Conservation (phyloP, 2,888 invertebrate species). For the Scaptomyza reducta region DNA sequence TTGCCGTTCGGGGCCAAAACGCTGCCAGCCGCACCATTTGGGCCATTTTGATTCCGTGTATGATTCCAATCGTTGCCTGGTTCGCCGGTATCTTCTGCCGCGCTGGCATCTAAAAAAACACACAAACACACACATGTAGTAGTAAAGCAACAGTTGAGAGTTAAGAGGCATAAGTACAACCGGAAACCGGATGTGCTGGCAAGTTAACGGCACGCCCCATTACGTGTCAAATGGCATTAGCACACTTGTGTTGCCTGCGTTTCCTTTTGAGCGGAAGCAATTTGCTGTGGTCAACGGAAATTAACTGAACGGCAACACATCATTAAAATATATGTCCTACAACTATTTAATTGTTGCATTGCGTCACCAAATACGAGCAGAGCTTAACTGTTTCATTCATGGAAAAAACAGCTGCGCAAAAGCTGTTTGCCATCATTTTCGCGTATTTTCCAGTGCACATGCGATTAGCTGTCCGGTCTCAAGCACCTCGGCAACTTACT, state of each 20-base stretch:
- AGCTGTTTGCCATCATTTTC: slow-evolving; percentile 42
- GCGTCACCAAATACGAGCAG: slow-evolving; percentile 49
- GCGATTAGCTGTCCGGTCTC: slow-evolving; percentile 14
- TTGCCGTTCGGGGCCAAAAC: slow-evolving; percentile 56
- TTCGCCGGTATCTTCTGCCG: slow-evolving; percentile 91
- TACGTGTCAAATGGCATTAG: slow-evolving; percentile 64
- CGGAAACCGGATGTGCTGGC: slow-evolving; percentile 71
- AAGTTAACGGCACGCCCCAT: slow-evolving; percentile 52
- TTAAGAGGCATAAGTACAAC: slow-evolving; percentile 24
- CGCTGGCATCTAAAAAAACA: slow-evolving; percentile 84
- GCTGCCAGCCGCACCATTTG: slow-evolving; percentile 62
- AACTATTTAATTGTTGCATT: slow-evolving; percentile 70
- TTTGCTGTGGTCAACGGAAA: slow-evolving; percentile 59
- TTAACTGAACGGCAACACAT: slow-evolving; percentile 46
- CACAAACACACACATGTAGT: neutral
- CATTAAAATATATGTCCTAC: slow-evolving; percentile 65
- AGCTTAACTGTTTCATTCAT: slow-evolving; percentile 55
- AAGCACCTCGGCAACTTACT: slow-evolving; percentile 1
- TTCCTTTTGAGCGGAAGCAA: slow-evolving; percentile 57
- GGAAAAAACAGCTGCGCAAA: slow-evolving; percentile 51
- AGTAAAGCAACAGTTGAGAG: slow-evolving; percentile 64
- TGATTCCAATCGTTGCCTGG: slow-evolving; percentile 84
- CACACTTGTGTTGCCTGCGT: slow-evolving; percentile 1
- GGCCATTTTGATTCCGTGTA: slow-evolving; percentile 77
- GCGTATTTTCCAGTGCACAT: slow-evolving; percentile 50